Conservation (phyloP, 2,113 vertebrate genomes). For the Varanus salvator region DNA sequence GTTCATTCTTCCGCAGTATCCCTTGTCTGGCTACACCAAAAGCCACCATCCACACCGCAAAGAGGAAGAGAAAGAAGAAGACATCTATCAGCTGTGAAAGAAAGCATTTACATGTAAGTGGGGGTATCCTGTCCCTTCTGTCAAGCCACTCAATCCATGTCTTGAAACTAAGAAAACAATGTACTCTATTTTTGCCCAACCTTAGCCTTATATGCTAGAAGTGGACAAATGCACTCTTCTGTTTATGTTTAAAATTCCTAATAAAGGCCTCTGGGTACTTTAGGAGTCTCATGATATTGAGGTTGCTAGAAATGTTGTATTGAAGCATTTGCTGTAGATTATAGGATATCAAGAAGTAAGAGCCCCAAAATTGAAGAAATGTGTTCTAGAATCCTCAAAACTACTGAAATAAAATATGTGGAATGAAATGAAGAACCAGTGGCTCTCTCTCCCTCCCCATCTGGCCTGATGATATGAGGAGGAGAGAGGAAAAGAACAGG, state of each 20-base stretch:
- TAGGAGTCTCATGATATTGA: no score
- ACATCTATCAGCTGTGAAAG: slow-evolving; percentile 79
- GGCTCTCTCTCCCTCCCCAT: no score
- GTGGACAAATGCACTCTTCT: not conserved
- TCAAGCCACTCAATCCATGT: not conserved
- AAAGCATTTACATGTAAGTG: not conserved
- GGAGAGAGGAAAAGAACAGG: no score
- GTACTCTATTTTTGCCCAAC: not conserved
- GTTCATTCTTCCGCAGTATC: slow-evolving; percentile 81
- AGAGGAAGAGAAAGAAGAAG: slow-evolving; percentile 86
- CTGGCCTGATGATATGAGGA: no score
- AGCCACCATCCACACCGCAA: slow-evolving; percentile 85
- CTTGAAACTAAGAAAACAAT: not conserved
- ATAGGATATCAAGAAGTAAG: no score
- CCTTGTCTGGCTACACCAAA: slow-evolving; percentile 84
- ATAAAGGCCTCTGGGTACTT: no score
- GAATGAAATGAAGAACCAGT: no score
- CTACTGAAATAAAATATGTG: no score
- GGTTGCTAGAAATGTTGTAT: no score
- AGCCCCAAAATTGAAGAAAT: no score
- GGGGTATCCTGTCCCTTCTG: not conserved
- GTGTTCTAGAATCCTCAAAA: no score
- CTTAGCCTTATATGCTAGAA: not conserved
- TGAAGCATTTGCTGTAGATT: no score
- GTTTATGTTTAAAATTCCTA: not conserved